These are phyloP conservation scores for Chaetogeoica ovagalla DNA, from an alignment of 2,888 invertebrate species.

Conservation along the genomic window DNA sequence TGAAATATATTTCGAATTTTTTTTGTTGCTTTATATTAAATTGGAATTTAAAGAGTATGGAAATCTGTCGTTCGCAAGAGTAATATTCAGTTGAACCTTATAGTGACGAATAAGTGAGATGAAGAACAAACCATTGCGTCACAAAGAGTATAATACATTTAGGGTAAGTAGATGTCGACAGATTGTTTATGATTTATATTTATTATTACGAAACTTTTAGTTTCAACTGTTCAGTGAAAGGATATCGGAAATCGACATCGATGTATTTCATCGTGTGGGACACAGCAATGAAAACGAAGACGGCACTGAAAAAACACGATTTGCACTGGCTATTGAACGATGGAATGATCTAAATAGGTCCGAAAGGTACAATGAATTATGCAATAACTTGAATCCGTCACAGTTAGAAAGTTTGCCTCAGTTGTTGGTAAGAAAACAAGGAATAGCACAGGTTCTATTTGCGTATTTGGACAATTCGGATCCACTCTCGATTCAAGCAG, in stretches of 20 bases:
- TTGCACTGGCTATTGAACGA: slow-evolving; percentile 80
- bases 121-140: slow-evolving; percentile 74
- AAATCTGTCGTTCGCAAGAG: too few species aligned
- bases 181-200: too few species aligned
- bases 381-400: slow-evolving; percentile 70
- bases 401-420: slow-evolving; percentile 80
- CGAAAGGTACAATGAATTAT: slow-evolving; percentile 77
- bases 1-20: too few species aligned
- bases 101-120: slow-evolving; percentile 60
- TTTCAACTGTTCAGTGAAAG: slow-evolving; percentile 87
- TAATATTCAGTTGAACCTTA: neutral
- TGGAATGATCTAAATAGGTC: slow-evolving; percentile 89
- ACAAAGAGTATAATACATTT: slow-evolving; percentile 77
- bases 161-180: slow-evolving; percentile 64
- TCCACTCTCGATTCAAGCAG: slow-evolving; percentile 74
- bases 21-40: too few species aligned
- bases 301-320: slow-evolving; percentile 73
- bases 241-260: slow-evolving; percentile 81
- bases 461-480: slow-evolving; percentile 75
- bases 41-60: too few species aligned
- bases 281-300: slow-evolving; percentile 72
- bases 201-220: slow-evolving; percentile 61
- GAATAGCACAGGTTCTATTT: slow-evolving; percentile 72
- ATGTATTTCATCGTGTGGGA: slow-evolving; percentile 82
- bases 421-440: slow-evolving; percentile 77